A percentile compares a stretch with the other conserved stretches of the same genome.
These are phyloP conservation scores for Cremastinae sp. DNA, from an alignment of 2,888 invertebrate species.

Conservation along the genomic window DNA sequence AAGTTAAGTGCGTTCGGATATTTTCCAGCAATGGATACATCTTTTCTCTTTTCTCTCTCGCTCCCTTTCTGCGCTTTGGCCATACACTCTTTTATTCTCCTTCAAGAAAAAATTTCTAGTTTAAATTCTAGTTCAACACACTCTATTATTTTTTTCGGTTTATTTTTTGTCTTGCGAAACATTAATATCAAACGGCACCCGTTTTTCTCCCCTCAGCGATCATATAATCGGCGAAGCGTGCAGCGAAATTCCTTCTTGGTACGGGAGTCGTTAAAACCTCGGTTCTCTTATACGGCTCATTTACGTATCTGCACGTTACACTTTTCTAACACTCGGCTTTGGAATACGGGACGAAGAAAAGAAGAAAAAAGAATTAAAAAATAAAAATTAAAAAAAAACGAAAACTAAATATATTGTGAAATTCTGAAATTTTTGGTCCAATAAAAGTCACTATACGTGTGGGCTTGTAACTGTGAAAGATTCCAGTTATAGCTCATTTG, in stretches of 20 bases:
- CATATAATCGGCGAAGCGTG: conserved; percentile 42
- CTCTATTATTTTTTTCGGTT: not conserved
- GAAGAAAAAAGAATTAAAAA: not conserved
- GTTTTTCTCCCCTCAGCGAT: conserved; percentile 35
- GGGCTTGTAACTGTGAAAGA: not conserved
- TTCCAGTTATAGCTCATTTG: not conserved
- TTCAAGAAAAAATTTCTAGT: too few species aligned
- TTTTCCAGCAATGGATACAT: conserved; percentile 34
- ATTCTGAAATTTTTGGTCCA: not conserved
- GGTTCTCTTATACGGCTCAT: conserved; percentile 24
- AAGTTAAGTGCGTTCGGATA: conserved; percentile 54
- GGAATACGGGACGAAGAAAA: conserved; percentile 27
- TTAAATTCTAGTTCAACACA: conserved; percentile 13
- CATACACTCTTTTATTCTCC: too few species aligned
- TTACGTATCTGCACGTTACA: conserved; percentile 25
- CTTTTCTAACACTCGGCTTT: conserved; percentile 31
- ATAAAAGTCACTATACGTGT: not conserved
- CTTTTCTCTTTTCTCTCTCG: conserved; percentile 3
- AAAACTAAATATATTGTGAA: too few species aligned
- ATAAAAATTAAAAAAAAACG: not conserved
- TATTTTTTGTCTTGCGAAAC: not conserved
- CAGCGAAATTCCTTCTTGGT: conserved; percentile 42
- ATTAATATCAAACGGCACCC: conserved; percentile 23
- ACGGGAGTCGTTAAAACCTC: conserved; percentile 31
- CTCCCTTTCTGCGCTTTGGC: too few species aligned